phyloP scores from a whole-genome alignment of 2,888 invertebrate species.

The Drosophila pseudotalamancana region DNA sequence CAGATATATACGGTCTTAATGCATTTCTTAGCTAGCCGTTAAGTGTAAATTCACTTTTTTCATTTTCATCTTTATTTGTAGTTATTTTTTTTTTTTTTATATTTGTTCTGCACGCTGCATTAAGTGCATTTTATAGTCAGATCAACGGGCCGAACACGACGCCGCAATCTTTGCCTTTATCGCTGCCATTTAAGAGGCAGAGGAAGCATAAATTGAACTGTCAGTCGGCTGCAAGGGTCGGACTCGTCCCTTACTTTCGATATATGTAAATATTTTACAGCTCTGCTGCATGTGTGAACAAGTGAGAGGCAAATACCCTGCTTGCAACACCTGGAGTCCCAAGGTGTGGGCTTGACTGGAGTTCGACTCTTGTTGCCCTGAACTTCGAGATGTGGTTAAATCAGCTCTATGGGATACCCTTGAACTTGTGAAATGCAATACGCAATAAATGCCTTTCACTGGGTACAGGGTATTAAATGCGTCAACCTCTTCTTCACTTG shows the following conservation, averaged over 20 bases:
- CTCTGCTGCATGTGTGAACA: constrained; percentile 41
- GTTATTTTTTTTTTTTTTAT: too few species aligned
- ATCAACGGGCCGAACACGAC: constrained; percentile 51
- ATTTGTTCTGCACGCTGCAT: constrained; percentile 57
- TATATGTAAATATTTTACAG: constrained; percentile 66
- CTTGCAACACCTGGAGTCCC: too few species aligned
- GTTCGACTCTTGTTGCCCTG: too few species aligned
- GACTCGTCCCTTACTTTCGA: constrained; percentile 28
- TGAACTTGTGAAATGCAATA: too few species aligned
- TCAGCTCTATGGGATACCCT: too few species aligned
- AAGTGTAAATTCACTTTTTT: constrained; percentile 14
- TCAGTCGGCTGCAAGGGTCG: constrained; percentile 60
- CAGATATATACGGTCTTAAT: constrained; percentile 37
- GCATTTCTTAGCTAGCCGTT: constrained; percentile 30
- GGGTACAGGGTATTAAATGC: background rate
- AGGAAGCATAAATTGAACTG: constrained; percentile 80
- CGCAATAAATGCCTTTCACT: background rate
- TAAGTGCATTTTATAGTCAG: constrained; percentile 82
- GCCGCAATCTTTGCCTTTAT: constrained; percentile 76
- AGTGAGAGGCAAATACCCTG: background rate
- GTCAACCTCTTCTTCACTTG: constrained; percentile 7
- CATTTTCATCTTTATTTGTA: too few species aligned
- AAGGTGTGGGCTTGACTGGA: too few species aligned
- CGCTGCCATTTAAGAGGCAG: constrained; percentile 57
- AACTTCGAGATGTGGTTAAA: too few species aligned